Conservation (phyloP, 2,797 vertebrate species). For the Chloroceryle inda region DNA sequence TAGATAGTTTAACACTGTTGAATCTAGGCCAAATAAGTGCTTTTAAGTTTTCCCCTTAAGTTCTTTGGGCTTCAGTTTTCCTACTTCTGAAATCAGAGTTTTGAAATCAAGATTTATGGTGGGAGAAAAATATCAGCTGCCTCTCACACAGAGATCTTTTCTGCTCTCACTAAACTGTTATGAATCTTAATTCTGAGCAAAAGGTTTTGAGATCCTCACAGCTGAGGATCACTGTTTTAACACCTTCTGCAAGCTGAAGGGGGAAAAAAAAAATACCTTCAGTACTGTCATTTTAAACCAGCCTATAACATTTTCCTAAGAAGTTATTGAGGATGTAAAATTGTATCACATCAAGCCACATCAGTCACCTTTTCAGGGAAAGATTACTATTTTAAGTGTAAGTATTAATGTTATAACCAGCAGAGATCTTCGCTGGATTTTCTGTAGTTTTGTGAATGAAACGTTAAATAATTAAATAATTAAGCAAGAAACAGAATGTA, state of each 20-base stretch:
- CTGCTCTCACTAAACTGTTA: slow-evolving; percentile 53
- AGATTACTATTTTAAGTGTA: neutral
- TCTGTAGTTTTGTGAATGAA: neutral
- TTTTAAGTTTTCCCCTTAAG: slow-evolving; percentile 74
- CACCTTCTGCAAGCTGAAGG: slow-evolving; percentile 67
- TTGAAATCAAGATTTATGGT: slow-evolving; percentile 71
- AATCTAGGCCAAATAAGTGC: slow-evolving; percentile 74
- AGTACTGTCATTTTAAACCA: slow-evolving; percentile 53
- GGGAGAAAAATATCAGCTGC: slow-evolving; percentile 73
- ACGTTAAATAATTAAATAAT: neutral
- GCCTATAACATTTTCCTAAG: slow-evolving; percentile 27
- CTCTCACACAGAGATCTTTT: slow-evolving; percentile 65
- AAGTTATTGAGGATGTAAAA: slow-evolving; percentile 44
- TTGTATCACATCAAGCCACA: neutral
- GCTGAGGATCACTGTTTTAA: slow-evolving; percentile 70
- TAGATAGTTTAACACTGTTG: slow-evolving; percentile 60
- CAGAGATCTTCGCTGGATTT: neutral
- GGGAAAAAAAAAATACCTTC: neutral
- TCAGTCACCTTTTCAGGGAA: slow-evolving; percentile 14
- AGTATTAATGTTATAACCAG: neutral
- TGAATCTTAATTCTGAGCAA: slow-evolving; percentile 72
- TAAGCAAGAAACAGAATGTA: neutral
- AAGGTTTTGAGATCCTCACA: slow-evolving; percentile 70
- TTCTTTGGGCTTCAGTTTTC: slow-evolving; percentile 68
- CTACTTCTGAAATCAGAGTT: slow-evolving; percentile 69